Evolutionary conservation across 2,797 vertebrate genomes (phyloP), one percentile per base, ranked within the genome.

Genomic region (Aselliscus stoliczkanus): DNA sequence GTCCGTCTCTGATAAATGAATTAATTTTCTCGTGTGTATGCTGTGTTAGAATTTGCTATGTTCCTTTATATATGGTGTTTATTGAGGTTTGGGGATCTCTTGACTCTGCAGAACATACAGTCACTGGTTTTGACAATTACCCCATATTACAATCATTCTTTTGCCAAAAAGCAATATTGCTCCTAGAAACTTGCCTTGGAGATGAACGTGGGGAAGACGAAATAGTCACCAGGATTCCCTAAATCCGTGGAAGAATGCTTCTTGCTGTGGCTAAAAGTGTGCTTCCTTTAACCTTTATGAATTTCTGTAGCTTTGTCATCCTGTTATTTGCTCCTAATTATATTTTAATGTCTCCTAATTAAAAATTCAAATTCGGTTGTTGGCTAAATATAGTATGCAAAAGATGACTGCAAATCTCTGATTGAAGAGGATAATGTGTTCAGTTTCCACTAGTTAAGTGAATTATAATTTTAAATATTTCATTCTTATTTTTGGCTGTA

Each of bases 1-100:
- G 97, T 97, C 87, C 58, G 97, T 98, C 98, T 98, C 97, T 97
- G 98, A 98, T 72, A 88, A 97, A 97, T 96, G 92, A 97, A 97
- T 97, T 98, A 96, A 96, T 98, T 98, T 96, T 97, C 67, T 96
- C 97, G 80, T 96, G 70, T 96, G 93, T 98, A 97, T 97, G 82
- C 97, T 98, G 91, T 96, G 89, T 96, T 98, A 95, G 82, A 97
- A 94, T 96, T 97, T 96, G 86, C 91, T 96, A 42, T 94, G 94
- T 97, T 88, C 69, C 96, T 98, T 97, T 93, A 83, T 60, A 82
- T 97, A 72, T 93, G 81, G 64, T 95, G 77, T 95, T 98, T 95
- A 72, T 91, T 95, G 58, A 87, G 31, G 56, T 94, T 47, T 76
- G 77, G 97, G 94, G 84, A 96, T 90, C 94, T 96, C 96, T 85